A percentile compares a stretch with the other conserved stretches of the same genome.
Conservation (phyloP, 2,113 vertebrate species). For the Archocentrus centrarchus region DNA sequence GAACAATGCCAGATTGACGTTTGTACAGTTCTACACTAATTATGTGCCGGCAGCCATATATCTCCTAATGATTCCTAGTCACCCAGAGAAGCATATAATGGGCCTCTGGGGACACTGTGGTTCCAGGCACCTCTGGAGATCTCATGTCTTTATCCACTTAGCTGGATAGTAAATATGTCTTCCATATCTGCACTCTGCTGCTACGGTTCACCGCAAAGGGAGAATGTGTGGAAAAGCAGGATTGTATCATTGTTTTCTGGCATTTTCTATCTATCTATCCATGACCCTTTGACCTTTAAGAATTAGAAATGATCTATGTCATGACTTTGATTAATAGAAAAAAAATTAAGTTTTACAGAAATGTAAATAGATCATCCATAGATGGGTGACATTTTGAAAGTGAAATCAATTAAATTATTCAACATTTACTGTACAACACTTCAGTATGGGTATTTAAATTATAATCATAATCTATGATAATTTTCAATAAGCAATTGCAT, state of each 20-base stretch:
- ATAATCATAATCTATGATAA: too few relatives aligned
- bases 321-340: too few relatives aligned
- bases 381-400: too few relatives aligned
- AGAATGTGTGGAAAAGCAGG: not conserved
- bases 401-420: too few relatives aligned
- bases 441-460: too few relatives aligned
- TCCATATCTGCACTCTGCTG: slow-evolving; percentile 16
- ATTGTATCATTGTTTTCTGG: not conserved
- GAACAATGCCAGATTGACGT: slow-evolving; percentile 54
- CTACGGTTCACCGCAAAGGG: not conserved
- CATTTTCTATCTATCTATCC: not conserved
- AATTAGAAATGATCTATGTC: too few relatives aligned
- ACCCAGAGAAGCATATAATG: slow-evolving; percentile 52
- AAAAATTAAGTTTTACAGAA: too few relatives aligned
- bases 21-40: slow-evolving; percentile 41
- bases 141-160: slow-evolving; percentile 62
- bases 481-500: too few relatives aligned
- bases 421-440: too few relatives aligned
- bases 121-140: slow-evolving; percentile 40
- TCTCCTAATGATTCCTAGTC: slow-evolving; percentile 52
- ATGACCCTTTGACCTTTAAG: too few relatives aligned
- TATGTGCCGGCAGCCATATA: slow-evolving; percentile 44
- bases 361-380: too few relatives aligned
- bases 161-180: slow-evolving; percentile 36
- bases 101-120: slow-evolving; percentile 50